Evolutionary conservation across 2,888 invertebrate species (phyloP).

Genomic region (Acanthococcus lagerstroemiae): DNA sequence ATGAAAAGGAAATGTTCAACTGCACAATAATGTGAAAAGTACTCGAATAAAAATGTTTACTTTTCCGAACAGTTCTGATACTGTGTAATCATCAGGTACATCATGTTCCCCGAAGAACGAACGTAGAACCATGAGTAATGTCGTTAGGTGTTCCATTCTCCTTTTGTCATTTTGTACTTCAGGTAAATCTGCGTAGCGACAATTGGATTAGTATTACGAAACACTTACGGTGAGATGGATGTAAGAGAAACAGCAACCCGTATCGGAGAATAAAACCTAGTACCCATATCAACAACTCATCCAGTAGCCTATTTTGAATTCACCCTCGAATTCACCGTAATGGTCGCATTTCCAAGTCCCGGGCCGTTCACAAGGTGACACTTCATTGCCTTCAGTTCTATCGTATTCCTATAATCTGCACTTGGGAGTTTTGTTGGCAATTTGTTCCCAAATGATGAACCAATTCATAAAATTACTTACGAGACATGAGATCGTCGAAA

Average conservation of each 20-base stretch:
- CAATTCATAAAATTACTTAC: slow-evolving; percentile 54
- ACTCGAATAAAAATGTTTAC: slow-evolving; percentile 45
- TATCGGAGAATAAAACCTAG: too few relatives aligned
- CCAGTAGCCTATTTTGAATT: too few relatives aligned
- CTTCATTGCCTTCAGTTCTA: too few relatives aligned
- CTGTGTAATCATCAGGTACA: slow-evolving; percentile 63
- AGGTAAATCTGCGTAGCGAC: slow-evolving; percentile 56
- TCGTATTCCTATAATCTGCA: too few relatives aligned
- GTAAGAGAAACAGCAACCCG: too few relatives aligned
- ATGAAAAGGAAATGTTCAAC: background rate
- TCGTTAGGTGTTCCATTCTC: slow-evolving; percentile 68
- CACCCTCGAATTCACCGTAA: too few relatives aligned
- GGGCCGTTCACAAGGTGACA: too few relatives aligned
- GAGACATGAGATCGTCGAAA: slow-evolving; percentile 83
- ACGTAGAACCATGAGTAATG: slow-evolving; percentile 58
- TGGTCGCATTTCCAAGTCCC: too few relatives aligned
- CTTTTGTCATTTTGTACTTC: slow-evolving; percentile 64
- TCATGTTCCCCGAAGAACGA: slow-evolving; percentile 59
- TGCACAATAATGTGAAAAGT: background rate
- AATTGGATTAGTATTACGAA: background rate
- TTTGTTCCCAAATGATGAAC: too few relatives aligned
- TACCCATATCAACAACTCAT: too few relatives aligned
- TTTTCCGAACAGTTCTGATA: slow-evolving; percentile 77
- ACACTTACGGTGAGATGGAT: slow-evolving; percentile 36
- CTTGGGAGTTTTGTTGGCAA: too few relatives aligned